These are phyloP conservation scores for Sebastes steindachneri DNA, from an alignment of 2,797 vertebrate genomes.

Conservation along the genomic window DNA sequence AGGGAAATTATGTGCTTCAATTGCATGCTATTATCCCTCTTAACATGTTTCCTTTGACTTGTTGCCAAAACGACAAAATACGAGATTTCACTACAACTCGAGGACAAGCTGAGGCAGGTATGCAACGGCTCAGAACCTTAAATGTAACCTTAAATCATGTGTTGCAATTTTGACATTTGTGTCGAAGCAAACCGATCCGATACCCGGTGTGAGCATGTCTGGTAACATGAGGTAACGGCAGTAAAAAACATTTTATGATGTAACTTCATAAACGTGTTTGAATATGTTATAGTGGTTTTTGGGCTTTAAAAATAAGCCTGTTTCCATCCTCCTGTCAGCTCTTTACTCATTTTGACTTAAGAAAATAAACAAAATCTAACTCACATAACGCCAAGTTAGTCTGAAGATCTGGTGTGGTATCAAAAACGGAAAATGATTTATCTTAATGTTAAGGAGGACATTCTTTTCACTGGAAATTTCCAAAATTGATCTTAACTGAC, in stretches of 20 bases:
- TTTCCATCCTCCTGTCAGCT: not conserved
- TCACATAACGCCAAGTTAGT: not conserved
- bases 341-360: not conserved
- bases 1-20: constrained; percentile 57
- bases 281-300: not conserved
- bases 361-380: constrained; percentile 14
- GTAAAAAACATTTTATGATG: not conserved
- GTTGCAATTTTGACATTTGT: not conserved
- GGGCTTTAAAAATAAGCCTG: not conserved
- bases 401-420: not conserved
- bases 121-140: constrained; percentile 13
- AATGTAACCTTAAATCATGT: constrained; percentile 26
- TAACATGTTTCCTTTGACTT: constrained; percentile 59
- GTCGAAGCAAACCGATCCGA: not conserved
- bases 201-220: not conserved
- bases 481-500: not conserved
- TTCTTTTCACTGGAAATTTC: not conserved
- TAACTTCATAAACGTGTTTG: not conserved
- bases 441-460: not conserved
- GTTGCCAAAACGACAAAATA: constrained; percentile 63
- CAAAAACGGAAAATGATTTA: not conserved
- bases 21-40: constrained; percentile 69
- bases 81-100: constrained; percentile 51
- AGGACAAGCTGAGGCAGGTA: constrained; percentile 74
- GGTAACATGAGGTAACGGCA: not conserved